These are phyloP conservation scores for Gila robusta DNA, from an alignment of 2,797 vertebrate genomes.

Conservation along the genomic window DNA sequence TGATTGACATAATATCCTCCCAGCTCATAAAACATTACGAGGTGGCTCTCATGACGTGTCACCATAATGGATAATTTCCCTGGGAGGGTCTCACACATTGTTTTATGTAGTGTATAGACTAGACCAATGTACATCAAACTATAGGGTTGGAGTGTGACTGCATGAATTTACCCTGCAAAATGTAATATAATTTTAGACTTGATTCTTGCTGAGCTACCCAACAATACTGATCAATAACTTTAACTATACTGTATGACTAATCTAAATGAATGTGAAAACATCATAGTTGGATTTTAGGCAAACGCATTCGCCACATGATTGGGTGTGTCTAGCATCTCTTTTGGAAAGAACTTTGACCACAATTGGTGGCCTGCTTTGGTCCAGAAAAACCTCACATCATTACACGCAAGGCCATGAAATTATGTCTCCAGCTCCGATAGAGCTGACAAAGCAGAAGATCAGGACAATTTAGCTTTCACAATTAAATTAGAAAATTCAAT, in stretches of 20 bases:
- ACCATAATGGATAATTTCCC: slow-evolving; percentile 1
- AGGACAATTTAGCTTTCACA: not conserved
- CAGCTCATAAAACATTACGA: not conserved
- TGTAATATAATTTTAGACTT: not conserved
- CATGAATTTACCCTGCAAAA: not conserved
- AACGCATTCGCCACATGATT: slow-evolving; percentile 23
- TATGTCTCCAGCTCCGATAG: slow-evolving; percentile 73
- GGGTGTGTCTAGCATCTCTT: slow-evolving; percentile 76
- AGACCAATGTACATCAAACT: not conserved
- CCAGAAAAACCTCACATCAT: slow-evolving; percentile 77
- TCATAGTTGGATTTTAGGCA: slow-evolving; percentile 14
- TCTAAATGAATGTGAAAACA: slow-evolving; percentile 1
- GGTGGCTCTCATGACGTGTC: not conserved
- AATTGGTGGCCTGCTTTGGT: slow-evolving; percentile 80
- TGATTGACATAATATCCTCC: not conserved
- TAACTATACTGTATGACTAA: not conserved
- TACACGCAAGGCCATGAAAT: slow-evolving; percentile 70
- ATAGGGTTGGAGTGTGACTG: not conserved
- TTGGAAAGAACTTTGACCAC: slow-evolving; percentile 75
- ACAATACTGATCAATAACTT: not conserved
- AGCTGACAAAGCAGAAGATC: slow-evolving; percentile 37
- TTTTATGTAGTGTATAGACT: not conserved
- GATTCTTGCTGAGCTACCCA: not conserved
- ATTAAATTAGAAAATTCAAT: not conserved
- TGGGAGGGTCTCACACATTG: slow-evolving; percentile 1